Evolutionary conservation across 2,888 invertebrate species (phyloP).

Genomic region (Macrophya annulata): DNA sequence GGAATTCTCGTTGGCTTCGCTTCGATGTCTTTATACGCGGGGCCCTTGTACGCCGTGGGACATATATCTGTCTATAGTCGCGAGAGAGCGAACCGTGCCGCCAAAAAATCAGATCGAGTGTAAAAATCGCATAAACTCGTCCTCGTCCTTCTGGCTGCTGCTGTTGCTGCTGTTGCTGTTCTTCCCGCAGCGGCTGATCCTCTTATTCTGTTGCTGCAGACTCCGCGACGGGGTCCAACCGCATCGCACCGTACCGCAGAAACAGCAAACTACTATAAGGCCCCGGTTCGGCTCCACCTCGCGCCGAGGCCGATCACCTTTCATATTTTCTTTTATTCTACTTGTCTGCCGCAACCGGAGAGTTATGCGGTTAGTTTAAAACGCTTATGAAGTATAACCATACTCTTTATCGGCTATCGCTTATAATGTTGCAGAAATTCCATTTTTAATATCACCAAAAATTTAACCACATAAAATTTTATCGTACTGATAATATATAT

Average conservation of each 20-base stretch:
- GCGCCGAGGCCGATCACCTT: slow-evolving; percentile 76
- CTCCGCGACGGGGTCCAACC: slow-evolving; percentile 31
- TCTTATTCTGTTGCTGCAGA: slow-evolving; percentile 58
- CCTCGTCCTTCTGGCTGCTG: slow-evolving; percentile 68
- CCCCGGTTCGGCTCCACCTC: slow-evolving; percentile 51
- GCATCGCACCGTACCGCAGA: slow-evolving; percentile 1
- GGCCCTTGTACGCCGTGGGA: slow-evolving; percentile 78
- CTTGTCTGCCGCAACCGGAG: slow-evolving; percentile 69
- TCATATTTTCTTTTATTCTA: slow-evolving; percentile 76
- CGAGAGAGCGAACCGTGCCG: slow-evolving; percentile 78
- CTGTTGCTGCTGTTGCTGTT: slow-evolving; percentile 56
- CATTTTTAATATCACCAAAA: background rate
- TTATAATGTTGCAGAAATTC: slow-evolving; percentile 5
- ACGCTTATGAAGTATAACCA: slow-evolving; percentile 71
- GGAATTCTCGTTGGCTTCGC: slow-evolving; percentile 79
- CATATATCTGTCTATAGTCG: slow-evolving; percentile 76
- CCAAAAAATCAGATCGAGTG: slow-evolving; percentile 80
- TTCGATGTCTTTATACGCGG: slow-evolving; percentile 80
- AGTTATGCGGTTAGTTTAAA: slow-evolving; percentile 74
- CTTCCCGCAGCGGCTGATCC: slow-evolving; percentile 60
- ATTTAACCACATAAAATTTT: background rate
- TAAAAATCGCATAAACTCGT: slow-evolving; percentile 80
- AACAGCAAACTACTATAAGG: slow-evolving; percentile 1
- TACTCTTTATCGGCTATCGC: slow-evolving; percentile 65
- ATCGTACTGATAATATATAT: slow-evolving; percentile 19